Base-by-base conservation (phyloP, 1,140 invertebrate species). In the Drosophila lini region DNA sequence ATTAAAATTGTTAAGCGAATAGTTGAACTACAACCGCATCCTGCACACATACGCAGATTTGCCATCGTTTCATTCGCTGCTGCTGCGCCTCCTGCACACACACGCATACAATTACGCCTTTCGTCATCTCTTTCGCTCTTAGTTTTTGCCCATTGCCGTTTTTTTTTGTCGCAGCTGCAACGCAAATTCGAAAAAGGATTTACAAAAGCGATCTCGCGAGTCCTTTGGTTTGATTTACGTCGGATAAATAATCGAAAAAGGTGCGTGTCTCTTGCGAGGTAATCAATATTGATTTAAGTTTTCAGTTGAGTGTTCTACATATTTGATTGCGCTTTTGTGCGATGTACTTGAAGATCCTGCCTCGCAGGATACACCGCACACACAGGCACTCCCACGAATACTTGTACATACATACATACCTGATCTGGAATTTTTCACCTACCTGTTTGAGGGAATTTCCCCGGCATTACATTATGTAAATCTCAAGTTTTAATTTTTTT, bases 111-210 rank as follows among this genome's bases (percentile, higher is more conserved):
- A 19, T 22, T 61, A 70, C 60, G 60, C 59, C 70, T 65, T 65
- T 75, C 71, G 70, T 74, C 73, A 53, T 75, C 71, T 73, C 80
- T 61, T 68, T 69, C 81, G 47, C 59, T 77, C 48, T 55, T 45
- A 16, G 36, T 50, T 64, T 34, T 60, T 44, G 32, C 41, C 36
- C 50, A 44, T 68, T 47, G 59, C 56, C 59, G 63, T 38, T 41
- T 76, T 62, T 62, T 55, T 77, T 62, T 83, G 78, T 80, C 69
- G 74, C 84, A 88, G 83, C 84, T 88, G 84, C 84, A 89, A 89
- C 84, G 84, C 84, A 88, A 88, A 88, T 81, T 78, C 55, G 53
- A 73, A 74, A 83, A 78, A 88, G 84, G 77, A 89, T 81, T 53
- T 19, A 40, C 31, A 41, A 50, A 34, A 28, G 64, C 38, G 48